Evolutionary conservation across 35 echinoderm and acorn worm genomes (phyloP).

Genomic region (Ophiothrix spiculata): DNA sequence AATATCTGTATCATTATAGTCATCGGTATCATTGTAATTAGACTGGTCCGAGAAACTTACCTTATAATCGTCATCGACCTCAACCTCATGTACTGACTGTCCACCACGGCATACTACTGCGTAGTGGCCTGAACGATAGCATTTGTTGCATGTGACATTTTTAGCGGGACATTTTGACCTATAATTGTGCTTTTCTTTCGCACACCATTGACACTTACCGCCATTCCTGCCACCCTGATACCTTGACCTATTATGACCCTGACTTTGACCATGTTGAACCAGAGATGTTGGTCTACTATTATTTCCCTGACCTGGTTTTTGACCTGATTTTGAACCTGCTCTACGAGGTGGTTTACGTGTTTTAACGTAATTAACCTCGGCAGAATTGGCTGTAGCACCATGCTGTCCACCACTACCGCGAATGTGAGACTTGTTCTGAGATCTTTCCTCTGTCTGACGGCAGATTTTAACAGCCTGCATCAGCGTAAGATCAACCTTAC

Average conservation of each 20-base stretch:
- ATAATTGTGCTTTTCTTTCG: not conserved
- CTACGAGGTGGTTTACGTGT: no score
- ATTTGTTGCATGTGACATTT: conserved; percentile 1
- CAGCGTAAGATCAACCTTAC: conserved; percentile 9
- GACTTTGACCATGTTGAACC: no score
- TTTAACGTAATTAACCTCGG: no score
- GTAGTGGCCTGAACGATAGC: not conserved
- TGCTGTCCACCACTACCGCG: not conserved
- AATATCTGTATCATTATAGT: not conserved
- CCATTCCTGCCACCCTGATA: not conserved
- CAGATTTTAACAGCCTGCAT: not conserved
- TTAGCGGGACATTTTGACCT: not conserved
- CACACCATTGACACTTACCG: conserved; percentile 10
- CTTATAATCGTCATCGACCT: not conserved
- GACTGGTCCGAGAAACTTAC: not conserved
- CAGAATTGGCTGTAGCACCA: no score
- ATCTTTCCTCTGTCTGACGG: not conserved
- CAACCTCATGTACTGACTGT: not conserved
- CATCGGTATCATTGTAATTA: not conserved
- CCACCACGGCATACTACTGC: not conserved
- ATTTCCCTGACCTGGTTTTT: no score
- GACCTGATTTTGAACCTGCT: no score
- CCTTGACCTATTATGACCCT: no score
- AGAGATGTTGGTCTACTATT: no score
- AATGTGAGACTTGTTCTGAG: not conserved